Percentiles rank a stretch among this genome's conserved stretches.
phyloP scores from a whole-genome alignment of 2,113 vertebrate species.

The Lontra canadensis region DNA sequence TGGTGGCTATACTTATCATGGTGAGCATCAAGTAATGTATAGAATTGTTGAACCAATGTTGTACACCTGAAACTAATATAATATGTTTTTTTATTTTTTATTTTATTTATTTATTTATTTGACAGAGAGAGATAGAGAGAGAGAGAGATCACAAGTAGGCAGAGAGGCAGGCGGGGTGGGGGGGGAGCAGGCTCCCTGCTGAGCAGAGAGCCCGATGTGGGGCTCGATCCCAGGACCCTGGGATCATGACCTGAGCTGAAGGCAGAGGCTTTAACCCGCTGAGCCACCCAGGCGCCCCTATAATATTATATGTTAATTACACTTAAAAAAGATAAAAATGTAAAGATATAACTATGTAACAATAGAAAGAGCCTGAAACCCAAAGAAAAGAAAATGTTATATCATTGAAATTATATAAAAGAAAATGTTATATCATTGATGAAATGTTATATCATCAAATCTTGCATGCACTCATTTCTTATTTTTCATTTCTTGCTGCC shows the following conservation, averaged over 20 bases:
- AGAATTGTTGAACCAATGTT: neutral
- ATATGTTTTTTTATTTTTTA: neutral
- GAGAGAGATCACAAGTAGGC: no score
- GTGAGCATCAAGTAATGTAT: neutral
- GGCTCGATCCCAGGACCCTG: no score
- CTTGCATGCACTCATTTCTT: slow-evolving; percentile 56
- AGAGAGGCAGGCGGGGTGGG: no score
- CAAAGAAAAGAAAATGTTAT: slow-evolving; percentile 52
- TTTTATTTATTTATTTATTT: no score
- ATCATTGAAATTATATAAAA: slow-evolving; percentile 29
- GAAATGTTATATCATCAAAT: neutral
- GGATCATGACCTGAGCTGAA: no score
- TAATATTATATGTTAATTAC: neutral
- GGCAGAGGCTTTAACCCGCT: no score
- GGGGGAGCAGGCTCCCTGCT: no score
- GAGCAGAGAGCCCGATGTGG: no score
- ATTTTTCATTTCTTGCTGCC: slow-evolving; percentile 66
- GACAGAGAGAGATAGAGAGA: no score
- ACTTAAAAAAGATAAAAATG: neutral
- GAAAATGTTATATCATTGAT: no score
- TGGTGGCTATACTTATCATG: neutral
- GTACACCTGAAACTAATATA: neutral
- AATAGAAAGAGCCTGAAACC: neutral
- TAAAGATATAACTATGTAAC: neutral
- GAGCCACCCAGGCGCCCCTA: neutral